Percentiles rank a stretch among this genome's conserved stretches.
Conservation (phyloP, 1,140 invertebrate species). For the Panulirus ornatus region DNA sequence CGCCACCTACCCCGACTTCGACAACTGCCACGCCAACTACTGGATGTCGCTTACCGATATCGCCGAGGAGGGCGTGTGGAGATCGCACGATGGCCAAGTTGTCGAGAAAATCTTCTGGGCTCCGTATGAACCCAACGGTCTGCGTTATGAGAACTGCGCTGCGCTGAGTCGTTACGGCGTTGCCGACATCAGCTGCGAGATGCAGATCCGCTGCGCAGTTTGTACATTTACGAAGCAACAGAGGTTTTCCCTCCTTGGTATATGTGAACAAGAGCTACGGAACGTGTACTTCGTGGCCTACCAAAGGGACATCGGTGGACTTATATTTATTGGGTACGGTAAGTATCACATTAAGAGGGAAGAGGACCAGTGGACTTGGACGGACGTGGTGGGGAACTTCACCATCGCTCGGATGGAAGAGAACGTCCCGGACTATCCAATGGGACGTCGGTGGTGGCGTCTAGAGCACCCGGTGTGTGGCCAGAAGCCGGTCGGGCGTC, state of each 20-base stretch:
- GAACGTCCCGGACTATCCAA: constrained; percentile 30
- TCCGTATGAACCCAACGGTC: constrained; percentile 66
- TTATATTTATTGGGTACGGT: constrained; percentile 71
- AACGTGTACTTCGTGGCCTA: constrained; percentile 68
- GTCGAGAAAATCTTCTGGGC: constrained; percentile 50
- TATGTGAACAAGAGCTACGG: constrained; percentile 68
- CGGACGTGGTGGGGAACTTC: constrained; percentile 33
- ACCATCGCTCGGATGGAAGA: constrained; percentile 55
- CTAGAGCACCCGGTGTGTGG: constrained; percentile 32
- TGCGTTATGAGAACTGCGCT: constrained; percentile 67
- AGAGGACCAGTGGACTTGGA: constrained; percentile 58
- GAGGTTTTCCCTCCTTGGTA: constrained; percentile 60
- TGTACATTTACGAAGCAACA: constrained; percentile 60
- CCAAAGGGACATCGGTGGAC: constrained; percentile 42
- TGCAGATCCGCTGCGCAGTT: constrained; percentile 50
- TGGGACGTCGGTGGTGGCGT: constrained; percentile 54
- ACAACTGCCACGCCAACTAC: constrained; percentile 35
- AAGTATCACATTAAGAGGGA: constrained; percentile 59
- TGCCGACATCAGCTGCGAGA: constrained; percentile 63
- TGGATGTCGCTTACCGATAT: constrained; percentile 47
- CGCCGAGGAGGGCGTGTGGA: constrained; percentile 31
- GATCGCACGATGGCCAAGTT: constrained; percentile 25
- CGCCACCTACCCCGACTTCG: constrained; percentile 2
- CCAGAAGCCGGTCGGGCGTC: constrained; percentile 45
- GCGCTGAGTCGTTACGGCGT: constrained; percentile 55